These are phyloP conservation scores for Cantharis lateralis DNA, from an alignment of 2,888 invertebrate genomes.

Conservation along the genomic window DNA sequence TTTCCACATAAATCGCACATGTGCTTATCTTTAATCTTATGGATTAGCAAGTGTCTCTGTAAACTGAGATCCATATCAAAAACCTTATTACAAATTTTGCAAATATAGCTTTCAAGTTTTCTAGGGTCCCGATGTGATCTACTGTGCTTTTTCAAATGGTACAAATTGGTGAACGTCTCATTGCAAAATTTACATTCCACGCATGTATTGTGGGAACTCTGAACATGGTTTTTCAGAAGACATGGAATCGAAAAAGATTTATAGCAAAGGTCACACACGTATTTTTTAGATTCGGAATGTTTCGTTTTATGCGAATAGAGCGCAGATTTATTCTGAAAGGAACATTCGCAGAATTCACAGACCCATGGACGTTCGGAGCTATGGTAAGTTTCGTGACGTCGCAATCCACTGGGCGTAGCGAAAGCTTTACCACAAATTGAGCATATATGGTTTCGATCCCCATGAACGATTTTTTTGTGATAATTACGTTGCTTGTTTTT, in stretches of 20 bases:
- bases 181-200: background rate
- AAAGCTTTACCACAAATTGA: constrained; percentile 45
- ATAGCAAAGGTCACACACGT: background rate
- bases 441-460: constrained; percentile 50
- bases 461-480: constrained; percentile 53
- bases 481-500: constrained; percentile 44
- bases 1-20: constrained; percentile 52
- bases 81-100: constrained; percentile 38
- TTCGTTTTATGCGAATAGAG: background rate
- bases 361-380: constrained; percentile 46
- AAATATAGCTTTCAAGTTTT: constrained; percentile 34
- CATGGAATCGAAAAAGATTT: background rate
- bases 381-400: constrained; percentile 35
- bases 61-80: constrained; percentile 38
- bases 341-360: constrained; percentile 38
- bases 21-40: background rate
- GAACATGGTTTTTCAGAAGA: background rate
- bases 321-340: background rate
- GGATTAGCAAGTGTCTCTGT: background rate
- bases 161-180: background rate
- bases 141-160: background rate
- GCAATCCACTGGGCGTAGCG: constrained; percentile 39
- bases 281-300: constrained; percentile 31
- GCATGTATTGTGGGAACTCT: background rate
- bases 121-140: background rate